Conservation (phyloP, 2,888 invertebrate genomes). For the Neocrepidodera transversa region DNA sequence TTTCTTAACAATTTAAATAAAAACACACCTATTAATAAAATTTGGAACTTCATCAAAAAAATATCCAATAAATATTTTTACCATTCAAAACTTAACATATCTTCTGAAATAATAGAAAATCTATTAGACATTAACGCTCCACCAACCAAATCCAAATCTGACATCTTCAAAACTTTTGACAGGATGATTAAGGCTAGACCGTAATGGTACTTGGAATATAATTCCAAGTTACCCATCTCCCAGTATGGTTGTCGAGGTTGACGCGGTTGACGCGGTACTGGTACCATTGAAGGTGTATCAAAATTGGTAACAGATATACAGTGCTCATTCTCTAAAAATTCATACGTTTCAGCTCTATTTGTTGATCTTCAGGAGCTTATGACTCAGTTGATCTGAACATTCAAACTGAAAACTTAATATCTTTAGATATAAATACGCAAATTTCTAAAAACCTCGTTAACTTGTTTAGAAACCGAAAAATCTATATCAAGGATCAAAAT, state of each 20-base stretch:
- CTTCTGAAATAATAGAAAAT: no score
- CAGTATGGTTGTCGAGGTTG: neutral
- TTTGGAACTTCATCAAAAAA: neutral
- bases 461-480: conserved; percentile 8
- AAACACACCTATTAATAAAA: neutral
- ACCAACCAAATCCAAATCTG: neutral
- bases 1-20: neutral
- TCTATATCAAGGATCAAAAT: conserved; percentile 5
- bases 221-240: neutral
- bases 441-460: conserved; percentile 1
- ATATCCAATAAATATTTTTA: neutral
- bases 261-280: neutral
- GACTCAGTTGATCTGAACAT: neutral
- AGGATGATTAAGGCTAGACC: neutral
- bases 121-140: neutral
- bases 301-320: neutral
- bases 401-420: conserved; percentile 4
- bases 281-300: neutral
- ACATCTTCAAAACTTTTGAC: neutral
- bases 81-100: no score
- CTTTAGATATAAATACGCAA: neutral
- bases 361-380: neutral
- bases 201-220: neutral
- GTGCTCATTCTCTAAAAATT: neutral
- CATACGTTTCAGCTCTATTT: neutral